Conservation (phyloP, 2,113 vertebrate species). For the Mystacornis crossleyi region DNA sequence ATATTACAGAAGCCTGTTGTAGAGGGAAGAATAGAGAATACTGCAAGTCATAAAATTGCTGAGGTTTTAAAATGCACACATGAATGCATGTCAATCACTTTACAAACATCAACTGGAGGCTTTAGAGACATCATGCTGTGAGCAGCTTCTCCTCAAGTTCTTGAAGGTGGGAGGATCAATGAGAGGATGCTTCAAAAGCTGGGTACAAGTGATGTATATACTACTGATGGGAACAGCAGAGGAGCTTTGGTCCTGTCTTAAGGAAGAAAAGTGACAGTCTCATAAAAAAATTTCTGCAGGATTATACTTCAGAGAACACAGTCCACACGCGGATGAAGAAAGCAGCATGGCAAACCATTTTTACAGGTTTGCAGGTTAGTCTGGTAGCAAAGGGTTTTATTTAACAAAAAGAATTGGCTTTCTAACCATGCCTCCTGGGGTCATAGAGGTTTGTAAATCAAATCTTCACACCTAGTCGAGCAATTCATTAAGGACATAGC, state of each 20-base stretch:
- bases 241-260: not conserved
- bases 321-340: not conserved
- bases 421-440: not conserved
- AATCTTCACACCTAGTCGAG: not conserved
- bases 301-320: slow-evolving; percentile 1
- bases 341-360: not conserved
- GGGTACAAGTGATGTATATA: not conserved
- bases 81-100: not conserved
- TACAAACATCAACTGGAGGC: not conserved
- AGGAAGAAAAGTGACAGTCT: not conserved
- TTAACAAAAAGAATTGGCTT: not conserved
- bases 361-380: not conserved
- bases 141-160: not conserved
- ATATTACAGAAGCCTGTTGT: not conserved
- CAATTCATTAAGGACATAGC: not conserved
- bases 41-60: not conserved
- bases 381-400: not conserved
- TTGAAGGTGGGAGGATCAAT: slow-evolving; percentile 12
- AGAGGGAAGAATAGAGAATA: not conserved
- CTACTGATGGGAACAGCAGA: not conserved
- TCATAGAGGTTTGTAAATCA: not conserved
- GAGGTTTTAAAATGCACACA: not conserved
- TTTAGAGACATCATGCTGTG: slow-evolving; percentile 20
- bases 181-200: slow-evolving; percentile 30
- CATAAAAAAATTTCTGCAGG: not conserved